Evolutionary conservation across 2,888 invertebrate genomes (phyloP).

Genomic region (Thumatha senex): DNA sequence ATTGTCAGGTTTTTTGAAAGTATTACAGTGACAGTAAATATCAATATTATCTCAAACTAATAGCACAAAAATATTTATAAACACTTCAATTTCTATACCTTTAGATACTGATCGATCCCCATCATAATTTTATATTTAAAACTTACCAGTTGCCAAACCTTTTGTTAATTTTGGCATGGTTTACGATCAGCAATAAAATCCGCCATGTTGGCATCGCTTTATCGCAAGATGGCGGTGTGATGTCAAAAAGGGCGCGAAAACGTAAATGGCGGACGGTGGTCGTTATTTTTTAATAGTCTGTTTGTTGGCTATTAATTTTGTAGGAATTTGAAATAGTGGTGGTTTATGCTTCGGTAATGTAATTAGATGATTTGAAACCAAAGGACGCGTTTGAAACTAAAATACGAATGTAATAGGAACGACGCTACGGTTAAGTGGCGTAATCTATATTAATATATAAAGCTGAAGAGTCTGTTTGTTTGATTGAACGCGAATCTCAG

Average conservation of each 20-base stretch:
- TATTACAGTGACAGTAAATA: too few relatives aligned
- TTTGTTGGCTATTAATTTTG: slow-evolving; percentile 49
- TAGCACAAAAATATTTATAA: too few relatives aligned
- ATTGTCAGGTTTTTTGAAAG: too few relatives aligned
- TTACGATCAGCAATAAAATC: slow-evolving; percentile 66
- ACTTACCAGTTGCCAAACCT: slow-evolving; percentile 72
- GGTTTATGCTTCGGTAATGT: slow-evolving; percentile 11
- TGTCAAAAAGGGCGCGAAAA: slow-evolving; percentile 62
- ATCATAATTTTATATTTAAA: slow-evolving; percentile 73
- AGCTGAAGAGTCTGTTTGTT: too few relatives aligned
- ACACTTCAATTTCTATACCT: slow-evolving; percentile 23
- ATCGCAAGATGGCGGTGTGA: slow-evolving; percentile 58
- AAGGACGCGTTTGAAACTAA: too few relatives aligned
- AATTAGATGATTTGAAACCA: slow-evolving; percentile 11
- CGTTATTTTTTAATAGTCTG: slow-evolving; percentile 56
- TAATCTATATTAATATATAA: too few relatives aligned
- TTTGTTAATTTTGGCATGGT: slow-evolving; percentile 75
- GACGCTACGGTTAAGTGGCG: too few relatives aligned
- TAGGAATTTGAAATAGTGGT: slow-evolving; percentile 23
- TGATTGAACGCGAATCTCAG: too few relatives aligned
- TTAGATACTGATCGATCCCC: slow-evolving; percentile 45
- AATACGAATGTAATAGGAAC: too few relatives aligned
- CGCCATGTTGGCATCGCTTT: slow-evolving; percentile 63
- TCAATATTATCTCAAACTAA: too few relatives aligned
- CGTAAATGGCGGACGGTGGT: slow-evolving; percentile 41